A percentile compares a stretch with the other conserved stretches of the same genome.
These are phyloP conservation scores for Reinhardtius hippoglossoides DNA, from an alignment of 2,113 vertebrate genomes.

Conservation along the genomic window DNA sequence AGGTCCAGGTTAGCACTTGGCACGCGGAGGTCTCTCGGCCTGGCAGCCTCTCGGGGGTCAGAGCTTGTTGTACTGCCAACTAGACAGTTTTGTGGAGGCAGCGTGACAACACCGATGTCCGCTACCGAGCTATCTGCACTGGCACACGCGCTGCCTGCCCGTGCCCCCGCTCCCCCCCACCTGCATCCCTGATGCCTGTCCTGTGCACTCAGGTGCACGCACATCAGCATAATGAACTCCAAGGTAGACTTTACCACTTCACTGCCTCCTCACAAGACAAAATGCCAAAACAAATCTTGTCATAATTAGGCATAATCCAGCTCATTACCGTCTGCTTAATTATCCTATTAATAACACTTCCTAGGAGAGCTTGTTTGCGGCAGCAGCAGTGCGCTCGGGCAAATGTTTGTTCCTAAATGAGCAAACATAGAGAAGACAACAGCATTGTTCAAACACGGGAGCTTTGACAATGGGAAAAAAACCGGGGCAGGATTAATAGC, in stretches of 20 bases:
- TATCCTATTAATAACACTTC: conserved; percentile 99
- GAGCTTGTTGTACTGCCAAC: conserved; percentile 57
- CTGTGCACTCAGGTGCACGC: conserved; percentile 90
- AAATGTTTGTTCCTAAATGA: conserved; percentile 99
- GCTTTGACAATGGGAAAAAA: conserved; percentile 84
- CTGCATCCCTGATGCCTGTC: conserved; percentile 64
- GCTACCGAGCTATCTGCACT: conserved; percentile 57
- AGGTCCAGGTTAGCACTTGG: conserved; percentile 54
- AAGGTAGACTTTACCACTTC: conserved; percentile 95
- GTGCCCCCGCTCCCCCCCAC: conserved; percentile 23
- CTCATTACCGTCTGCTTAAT: conserved; percentile 98
- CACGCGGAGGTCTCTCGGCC: conserved; percentile 18
- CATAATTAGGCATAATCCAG: conserved; percentile 99
- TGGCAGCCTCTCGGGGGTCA: conserved; percentile 59
- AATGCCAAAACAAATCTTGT: conserved; percentile 99
- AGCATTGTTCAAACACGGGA: conserved; percentile 91
- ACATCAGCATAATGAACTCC: conserved; percentile 92
- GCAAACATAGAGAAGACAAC: conserved; percentile 97
- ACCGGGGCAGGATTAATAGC: conserved; percentile 81
- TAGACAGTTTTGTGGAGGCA: conserved; percentile 40
- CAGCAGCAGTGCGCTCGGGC: conserved; percentile 84
- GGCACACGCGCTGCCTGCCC: conserved; percentile 38
- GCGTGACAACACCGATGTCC: conserved; percentile 49
- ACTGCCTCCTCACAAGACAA: conserved; percentile 90
- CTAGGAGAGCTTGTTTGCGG: conserved; percentile 93